Evolutionary conservation across 2,113 vertebrate genomes (phyloP).

Genomic region (Glareola pratincola): DNA sequence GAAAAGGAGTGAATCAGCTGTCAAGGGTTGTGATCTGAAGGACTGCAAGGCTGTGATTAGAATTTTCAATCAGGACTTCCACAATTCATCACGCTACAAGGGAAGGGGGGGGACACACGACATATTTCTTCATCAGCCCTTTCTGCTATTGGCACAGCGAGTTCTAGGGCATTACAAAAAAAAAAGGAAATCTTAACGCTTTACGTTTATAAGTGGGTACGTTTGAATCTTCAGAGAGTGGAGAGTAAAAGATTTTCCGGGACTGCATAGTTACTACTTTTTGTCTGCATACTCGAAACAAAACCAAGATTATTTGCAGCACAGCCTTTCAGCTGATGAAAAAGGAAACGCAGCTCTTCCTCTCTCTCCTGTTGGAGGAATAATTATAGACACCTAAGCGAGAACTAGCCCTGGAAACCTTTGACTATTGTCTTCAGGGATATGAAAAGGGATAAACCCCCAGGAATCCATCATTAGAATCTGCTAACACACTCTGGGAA

Average conservation of each 20-base stretch:
- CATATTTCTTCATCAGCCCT: not conserved
- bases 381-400: not conserved
- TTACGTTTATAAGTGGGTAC: not conserved
- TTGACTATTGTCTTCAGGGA: not conserved
- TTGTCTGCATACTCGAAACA: not conserved
- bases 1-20: slow-evolving; percentile 77
- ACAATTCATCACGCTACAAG: slow-evolving; percentile 50
- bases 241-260: not conserved
- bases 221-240: not conserved
- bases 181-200: not conserved
- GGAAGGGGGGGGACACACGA: not conserved
- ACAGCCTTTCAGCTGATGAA: not conserved
- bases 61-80: slow-evolving; percentile 78
- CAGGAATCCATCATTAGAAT: not conserved
- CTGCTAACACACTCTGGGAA: not conserved
- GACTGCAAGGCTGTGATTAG: slow-evolving; percentile 75
- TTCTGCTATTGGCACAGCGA: not conserved
- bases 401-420: not conserved
- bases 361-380: not conserved
- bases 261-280: not conserved
- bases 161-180: not conserved
- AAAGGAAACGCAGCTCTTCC: not conserved
- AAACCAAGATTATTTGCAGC: not conserved
- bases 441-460: not conserved
- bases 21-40: slow-evolving; percentile 70